Percentiles rank a stretch among this genome's conserved stretches.
Conservation (phyloP, 2,113 vertebrate genomes). For the Coreoperca whiteheadi region DNA sequence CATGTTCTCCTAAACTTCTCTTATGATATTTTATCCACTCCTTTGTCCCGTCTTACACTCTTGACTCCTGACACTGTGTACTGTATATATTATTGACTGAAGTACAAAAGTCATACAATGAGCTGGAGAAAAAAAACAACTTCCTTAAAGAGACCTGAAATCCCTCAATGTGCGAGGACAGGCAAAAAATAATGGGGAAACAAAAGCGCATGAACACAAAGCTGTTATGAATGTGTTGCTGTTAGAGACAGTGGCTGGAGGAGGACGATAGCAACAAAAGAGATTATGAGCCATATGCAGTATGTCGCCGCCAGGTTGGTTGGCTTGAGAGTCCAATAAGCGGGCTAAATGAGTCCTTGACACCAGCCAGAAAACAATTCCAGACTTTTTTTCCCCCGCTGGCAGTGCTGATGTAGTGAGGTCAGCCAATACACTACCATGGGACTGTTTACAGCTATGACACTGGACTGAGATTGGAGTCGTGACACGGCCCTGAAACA, state of each 20-base stretch:
- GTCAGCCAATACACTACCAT: constrained; percentile 59
- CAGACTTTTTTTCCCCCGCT: constrained; percentile 6
- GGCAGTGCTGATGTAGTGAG: constrained; percentile 55
- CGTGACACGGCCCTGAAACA: constrained; percentile 54
- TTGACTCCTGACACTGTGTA: neutral
- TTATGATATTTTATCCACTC: neutral
- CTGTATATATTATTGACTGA: neutral
- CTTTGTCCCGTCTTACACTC: neutral
- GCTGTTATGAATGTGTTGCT: constrained; percentile 20
- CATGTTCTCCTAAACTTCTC: neutral
- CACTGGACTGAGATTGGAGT: constrained; percentile 64
- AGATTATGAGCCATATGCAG: constrained; percentile 56
- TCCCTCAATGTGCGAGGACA: constrained; percentile 2
- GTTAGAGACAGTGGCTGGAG: constrained; percentile 44
- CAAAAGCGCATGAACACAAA: constrained; percentile 23
- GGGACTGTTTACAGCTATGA: constrained; percentile 64
- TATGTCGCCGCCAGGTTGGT: constrained; percentile 42
- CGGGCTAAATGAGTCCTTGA: constrained; percentile 73
- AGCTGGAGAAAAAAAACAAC: neutral
- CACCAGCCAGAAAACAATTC: constrained; percentile 72
- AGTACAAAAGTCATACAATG: constrained; percentile 10
- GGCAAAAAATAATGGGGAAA: constrained; percentile 30
- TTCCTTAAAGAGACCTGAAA: constrained; percentile 19
- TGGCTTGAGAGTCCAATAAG: constrained; percentile 66
- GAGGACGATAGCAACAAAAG: constrained; percentile 50